Conservation (phyloP, 2,797 vertebrate species). For the Malurus leucopterus region DNA sequence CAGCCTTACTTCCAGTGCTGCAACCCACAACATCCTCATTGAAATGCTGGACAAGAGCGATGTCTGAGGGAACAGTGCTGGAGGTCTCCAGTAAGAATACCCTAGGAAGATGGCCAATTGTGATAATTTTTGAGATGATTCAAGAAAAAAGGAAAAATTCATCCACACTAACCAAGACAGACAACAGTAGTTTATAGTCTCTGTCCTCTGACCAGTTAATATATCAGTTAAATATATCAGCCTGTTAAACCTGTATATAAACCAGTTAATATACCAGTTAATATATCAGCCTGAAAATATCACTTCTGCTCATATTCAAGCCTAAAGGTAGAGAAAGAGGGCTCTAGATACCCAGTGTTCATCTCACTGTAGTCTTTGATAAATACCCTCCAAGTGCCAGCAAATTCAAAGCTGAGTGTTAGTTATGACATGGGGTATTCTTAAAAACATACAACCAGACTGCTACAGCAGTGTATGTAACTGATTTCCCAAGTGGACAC, state of each 20-base stretch:
- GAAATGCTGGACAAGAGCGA: neutral
- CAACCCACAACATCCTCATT: neutral
- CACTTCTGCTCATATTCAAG: neutral
- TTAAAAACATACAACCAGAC: neutral
- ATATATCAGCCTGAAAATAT: neutral
- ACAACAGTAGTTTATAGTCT: neutral
- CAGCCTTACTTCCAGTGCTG: neutral
- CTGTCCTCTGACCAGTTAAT: neutral
- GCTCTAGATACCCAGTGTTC: neutral
- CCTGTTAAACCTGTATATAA: too few relatives aligned
- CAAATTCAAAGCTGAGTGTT: neutral
- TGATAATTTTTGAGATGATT: neutral
- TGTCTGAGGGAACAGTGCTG: accelerated
- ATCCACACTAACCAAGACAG: neutral
- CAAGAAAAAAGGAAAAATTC: neutral
- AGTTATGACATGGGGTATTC: neutral
- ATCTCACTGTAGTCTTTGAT: neutral
- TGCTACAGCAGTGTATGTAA: neutral
- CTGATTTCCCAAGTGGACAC: neutral
- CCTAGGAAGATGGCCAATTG: neutral
- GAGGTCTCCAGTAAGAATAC: neutral
- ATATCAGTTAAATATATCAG: neutral
- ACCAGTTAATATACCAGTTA: too few relatives aligned
- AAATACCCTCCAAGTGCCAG: neutral
- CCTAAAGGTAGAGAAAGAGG: neutral